phyloP scores from a whole-genome alignment of 2,888 invertebrate species.

The Lepidochitona cinerea region DNA sequence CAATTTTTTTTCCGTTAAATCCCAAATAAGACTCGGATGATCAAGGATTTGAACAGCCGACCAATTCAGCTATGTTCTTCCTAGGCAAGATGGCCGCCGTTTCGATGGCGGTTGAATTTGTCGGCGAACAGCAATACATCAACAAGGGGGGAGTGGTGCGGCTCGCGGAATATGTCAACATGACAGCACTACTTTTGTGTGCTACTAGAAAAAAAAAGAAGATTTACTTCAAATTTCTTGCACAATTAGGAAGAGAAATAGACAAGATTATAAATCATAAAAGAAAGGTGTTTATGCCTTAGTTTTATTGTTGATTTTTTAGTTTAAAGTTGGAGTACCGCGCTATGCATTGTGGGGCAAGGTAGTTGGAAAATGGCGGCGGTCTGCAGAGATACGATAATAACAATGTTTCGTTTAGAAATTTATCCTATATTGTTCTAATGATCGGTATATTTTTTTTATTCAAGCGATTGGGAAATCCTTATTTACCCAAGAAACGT shows the following conservation, averaged over 20 bases:
- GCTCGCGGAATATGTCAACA: background rate
- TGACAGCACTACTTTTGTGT: conserved; percentile 3
- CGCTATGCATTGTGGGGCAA: background rate
- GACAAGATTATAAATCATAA: too few species aligned
- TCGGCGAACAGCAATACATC: background rate
- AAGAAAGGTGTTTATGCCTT: too few species aligned
- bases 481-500: background rate
- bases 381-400: too few species aligned
- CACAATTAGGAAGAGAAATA: background rate
- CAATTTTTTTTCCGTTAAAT: background rate
- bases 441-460: background rate
- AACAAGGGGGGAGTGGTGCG: background rate
- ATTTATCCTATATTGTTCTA: background rate
- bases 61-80: conserved; percentile 18
- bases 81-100: conserved; percentile 64
- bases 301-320: background rate
- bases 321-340: background rate
- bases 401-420: too few species aligned
- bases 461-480: background rate
- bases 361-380: conserved; percentile 1
- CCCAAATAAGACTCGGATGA: conserved; percentile 46
- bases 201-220: too few species aligned
- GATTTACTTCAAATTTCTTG: background rate
- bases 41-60: conserved; percentile 42
- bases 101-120: conserved; percentile 41